Percentiles rank a stretch among this genome's conserved stretches.
These are phyloP conservation scores for Drosophila prostipennis DNA, from an alignment of 2,888 invertebrate species.

Conservation along the genomic window DNA sequence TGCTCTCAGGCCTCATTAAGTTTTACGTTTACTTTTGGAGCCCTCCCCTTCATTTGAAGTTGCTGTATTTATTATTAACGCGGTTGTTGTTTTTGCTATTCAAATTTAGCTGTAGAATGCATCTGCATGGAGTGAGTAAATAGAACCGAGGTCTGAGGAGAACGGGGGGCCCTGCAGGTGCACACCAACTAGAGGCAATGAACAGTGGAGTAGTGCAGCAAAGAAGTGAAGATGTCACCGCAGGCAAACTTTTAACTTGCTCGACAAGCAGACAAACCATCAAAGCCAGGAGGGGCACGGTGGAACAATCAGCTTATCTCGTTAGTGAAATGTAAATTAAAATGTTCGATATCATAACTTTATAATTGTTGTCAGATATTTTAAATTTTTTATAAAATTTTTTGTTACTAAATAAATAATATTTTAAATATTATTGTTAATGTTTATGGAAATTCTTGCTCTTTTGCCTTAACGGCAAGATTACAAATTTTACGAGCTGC, in stretches of 20 bases:
- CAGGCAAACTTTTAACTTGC: constrained; percentile 41
- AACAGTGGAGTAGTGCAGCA: constrained; percentile 67
- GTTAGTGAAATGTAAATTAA: no score
- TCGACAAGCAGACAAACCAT: constrained; percentile 41
- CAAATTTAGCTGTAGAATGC: constrained; percentile 71
- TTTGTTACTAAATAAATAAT: no score
- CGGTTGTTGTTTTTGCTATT: constrained; percentile 60
- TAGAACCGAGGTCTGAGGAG: constrained; percentile 8
- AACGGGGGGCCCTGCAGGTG: constrained; percentile 54
- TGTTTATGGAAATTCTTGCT: no score
- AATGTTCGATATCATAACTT: no score
- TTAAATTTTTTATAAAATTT: no score
- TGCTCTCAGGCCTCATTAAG: constrained; percentile 69
- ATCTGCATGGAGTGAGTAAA: constrained; percentile 45
- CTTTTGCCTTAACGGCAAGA: no score
- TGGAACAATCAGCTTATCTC: not conserved
- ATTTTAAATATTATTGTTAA: no score
- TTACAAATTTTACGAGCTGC: not conserved
- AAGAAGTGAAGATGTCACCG: constrained; percentile 44
- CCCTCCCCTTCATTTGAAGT: constrained; percentile 27
- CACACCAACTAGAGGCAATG: constrained; percentile 66
- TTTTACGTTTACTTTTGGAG: constrained; percentile 63
- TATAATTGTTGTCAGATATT: no score
- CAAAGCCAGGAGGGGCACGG: constrained; percentile 24
- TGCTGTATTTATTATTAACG: constrained; percentile 50